Conservation (phyloP, 2,888 invertebrate genomes). For the Eristalis pertinax region DNA sequence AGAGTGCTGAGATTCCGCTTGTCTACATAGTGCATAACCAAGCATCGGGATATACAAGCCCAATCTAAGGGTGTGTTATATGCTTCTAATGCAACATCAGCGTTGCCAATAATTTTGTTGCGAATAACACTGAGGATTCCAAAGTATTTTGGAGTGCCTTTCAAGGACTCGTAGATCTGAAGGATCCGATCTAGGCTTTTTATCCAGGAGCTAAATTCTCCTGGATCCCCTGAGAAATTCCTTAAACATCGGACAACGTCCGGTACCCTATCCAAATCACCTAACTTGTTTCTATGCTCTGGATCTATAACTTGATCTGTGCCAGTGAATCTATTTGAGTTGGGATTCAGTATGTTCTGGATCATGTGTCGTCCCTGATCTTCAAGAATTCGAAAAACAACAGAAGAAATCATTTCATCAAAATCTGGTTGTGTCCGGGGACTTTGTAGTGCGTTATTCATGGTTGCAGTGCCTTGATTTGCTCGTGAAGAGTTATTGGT, state of each 20-base stretch:
- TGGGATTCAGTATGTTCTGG: too few relatives aligned
- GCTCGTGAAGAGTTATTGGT: too few relatives aligned
- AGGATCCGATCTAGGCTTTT: background rate
- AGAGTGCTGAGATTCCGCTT: background rate
- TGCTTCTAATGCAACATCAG: background rate
- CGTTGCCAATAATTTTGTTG: background rate
- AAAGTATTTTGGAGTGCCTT: background rate
- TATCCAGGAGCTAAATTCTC: too few relatives aligned
- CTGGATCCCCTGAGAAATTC: background rate
- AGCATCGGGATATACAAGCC: background rate
- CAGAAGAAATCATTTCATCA: too few relatives aligned
- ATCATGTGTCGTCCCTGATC: too few relatives aligned
- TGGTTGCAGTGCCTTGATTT: too few relatives aligned
- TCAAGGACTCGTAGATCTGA: background rate
- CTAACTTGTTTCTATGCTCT: too few relatives aligned
- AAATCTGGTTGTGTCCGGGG: too few relatives aligned
- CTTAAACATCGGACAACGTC: background rate
- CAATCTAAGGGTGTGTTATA: background rate
- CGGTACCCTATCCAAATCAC: background rate
- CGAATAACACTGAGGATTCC: background rate
- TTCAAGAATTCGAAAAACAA: too few relatives aligned
- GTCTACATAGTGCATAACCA: background rate
- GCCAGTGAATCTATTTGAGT: too few relatives aligned
- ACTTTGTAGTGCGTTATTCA: too few relatives aligned
- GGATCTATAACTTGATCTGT: too few relatives aligned